Evolutionary conservation across 2,113 vertebrate species (phyloP).

Genomic region (Lipophrys pholis): DNA sequence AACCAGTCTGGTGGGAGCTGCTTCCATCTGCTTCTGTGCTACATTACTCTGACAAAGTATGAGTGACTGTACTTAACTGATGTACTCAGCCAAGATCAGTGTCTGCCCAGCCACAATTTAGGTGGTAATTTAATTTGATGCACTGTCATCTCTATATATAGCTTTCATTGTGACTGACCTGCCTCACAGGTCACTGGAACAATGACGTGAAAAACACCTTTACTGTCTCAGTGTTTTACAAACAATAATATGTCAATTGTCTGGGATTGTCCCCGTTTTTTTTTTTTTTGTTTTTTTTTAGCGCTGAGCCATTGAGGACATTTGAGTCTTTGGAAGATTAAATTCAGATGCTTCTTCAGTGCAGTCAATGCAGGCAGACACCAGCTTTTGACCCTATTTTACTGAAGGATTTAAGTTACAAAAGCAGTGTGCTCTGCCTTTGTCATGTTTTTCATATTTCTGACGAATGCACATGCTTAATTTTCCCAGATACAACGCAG

Average conservation of each 20-base stretch:
- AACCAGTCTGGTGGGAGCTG: constrained; percentile 31
- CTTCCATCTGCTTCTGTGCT: constrained; percentile 31
- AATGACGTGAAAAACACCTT: not conserved
- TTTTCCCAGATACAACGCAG: not conserved
- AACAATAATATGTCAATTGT: constrained; percentile 12
- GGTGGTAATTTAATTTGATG: constrained; percentile 28
- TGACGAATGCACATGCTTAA: not conserved
- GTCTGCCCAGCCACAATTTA: constrained; percentile 17
- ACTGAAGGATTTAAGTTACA: not conserved
- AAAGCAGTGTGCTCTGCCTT: not conserved
- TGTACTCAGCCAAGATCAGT: constrained; percentile 23
- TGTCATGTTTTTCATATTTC: not conserved
- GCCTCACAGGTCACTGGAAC: not conserved
- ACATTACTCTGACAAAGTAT: constrained; percentile 15
- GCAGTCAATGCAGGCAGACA: not conserved
- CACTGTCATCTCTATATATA: constrained; percentile 24
- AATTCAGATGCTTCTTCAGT: not conserved
- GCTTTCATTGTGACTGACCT: constrained; percentile 1
- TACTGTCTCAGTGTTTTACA: not conserved
- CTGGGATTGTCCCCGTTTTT: constrained; percentile 5
- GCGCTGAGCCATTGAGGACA: constrained; percentile 12
- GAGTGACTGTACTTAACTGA: constrained; percentile 24
- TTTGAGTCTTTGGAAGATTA: not conserved
- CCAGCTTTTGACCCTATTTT: not conserved
- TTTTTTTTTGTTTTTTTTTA: not conserved